Evolutionary conservation across 2,888 invertebrate species (phyloP), one percentile per base, ranked within the genome.

Genomic region (Tortrix viridana): DNA sequence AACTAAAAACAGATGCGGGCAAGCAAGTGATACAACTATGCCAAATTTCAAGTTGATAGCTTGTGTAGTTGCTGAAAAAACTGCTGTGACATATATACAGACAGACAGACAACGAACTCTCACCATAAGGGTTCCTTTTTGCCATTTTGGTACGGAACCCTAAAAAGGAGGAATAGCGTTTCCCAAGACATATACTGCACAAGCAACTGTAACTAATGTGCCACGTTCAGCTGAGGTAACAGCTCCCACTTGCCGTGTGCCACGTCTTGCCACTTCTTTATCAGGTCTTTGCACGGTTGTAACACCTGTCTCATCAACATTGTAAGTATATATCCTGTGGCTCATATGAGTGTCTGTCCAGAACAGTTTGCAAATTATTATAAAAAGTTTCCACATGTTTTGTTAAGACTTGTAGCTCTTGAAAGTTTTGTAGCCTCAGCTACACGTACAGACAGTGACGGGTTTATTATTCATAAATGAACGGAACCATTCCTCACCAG

Each of bases 231-330:
- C 43, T 1, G 54, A 54, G 41, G 80, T 78, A 26, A 77, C 61
- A n/a, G 72, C 68, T 16, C 81, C 81, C n/a, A 83, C 78, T 44
- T 76, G 70, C 44, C 76, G 76, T 59, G 74, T 71, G 20, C 76
- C 82, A 68, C 72, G 77, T 59, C 64, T 65, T 20, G 73, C 74
- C 18, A 75, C 62, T 7, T 82, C 73, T 67, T 72, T 77, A 23
- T 67, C 71, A 53, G 76, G 71, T 22, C 70, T 71, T 69, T 79
- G 79, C 1, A 81, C 80, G 2, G 72, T 77, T 0, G 73, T 67
- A 44, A 83, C 72, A 0, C 79, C 79, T 5, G 75, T 82, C 69
- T 84, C 82, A 62, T 83, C 81, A 32, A 74, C 63, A 61, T 83
- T 84, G 67, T 65, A 83, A 84, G 67, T 65, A 83, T n/a, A 83